A percentile compares a stretch with the other conserved stretches of the same genome.
Conservation (phyloP, 2,888 invertebrate genomes). For the Cephus rjabovi region DNA sequence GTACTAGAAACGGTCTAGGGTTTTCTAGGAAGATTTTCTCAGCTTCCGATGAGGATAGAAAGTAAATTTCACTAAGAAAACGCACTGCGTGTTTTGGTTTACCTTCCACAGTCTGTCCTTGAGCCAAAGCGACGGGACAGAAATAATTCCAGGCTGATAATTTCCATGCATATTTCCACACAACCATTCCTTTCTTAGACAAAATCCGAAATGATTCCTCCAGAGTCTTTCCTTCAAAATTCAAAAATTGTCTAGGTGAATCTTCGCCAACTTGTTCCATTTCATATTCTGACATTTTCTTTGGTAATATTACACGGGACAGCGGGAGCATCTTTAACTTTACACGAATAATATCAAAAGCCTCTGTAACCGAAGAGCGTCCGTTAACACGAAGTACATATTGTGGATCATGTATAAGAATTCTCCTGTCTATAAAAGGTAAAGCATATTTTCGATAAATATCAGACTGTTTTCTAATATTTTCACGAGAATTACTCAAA, state of each 20-base stretch:
- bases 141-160: slow-evolving; percentile 72
- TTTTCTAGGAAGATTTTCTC: slow-evolving; percentile 71
- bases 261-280: slow-evolving; percentile 21
- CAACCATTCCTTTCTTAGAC: slow-evolving; percentile 47
- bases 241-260: slow-evolving; percentile 25
- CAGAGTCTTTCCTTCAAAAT: slow-evolving; percentile 39
- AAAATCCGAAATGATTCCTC: slow-evolving; percentile 60
- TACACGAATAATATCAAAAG: slow-evolving; percentile 69
- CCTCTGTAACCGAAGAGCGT: slow-evolving; percentile 65
- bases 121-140: slow-evolving; percentile 75
- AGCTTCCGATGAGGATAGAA: slow-evolving; percentile 70
- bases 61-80: slow-evolving; percentile 74
- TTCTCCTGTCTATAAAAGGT: slow-evolving; percentile 68
- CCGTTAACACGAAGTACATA: slow-evolving; percentile 73
- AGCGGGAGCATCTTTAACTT: slow-evolving; percentile 63
- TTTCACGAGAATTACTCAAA: slow-evolving; percentile 67
- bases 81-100: slow-evolving; percentile 70
- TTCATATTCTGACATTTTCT: slow-evolving; percentile 44
- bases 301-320: slow-evolving; percentile 57
- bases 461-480: slow-evolving; percentile 68
- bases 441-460: slow-evolving; percentile 67
- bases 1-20: slow-evolving; percentile 72
- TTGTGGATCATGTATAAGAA: slow-evolving; percentile 70
- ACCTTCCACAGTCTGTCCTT: slow-evolving; percentile 69
- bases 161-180: slow-evolving; percentile 63